phyloP scores from a whole-genome alignment of 1,140 invertebrate species.

The Oedothorax gibbosus region DNA sequence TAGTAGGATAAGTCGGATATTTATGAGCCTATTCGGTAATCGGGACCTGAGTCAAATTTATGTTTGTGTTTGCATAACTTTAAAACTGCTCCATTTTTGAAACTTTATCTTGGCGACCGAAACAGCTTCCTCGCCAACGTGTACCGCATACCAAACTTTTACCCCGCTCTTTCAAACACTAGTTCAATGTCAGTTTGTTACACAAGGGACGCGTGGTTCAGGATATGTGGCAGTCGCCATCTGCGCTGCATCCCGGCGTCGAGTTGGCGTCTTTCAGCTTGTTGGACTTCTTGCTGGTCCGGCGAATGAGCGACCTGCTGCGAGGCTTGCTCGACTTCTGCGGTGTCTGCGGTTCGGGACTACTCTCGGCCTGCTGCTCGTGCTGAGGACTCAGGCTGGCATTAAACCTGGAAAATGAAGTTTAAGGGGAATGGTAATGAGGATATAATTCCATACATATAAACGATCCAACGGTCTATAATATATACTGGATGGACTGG shows the following conservation, averaged over 20 bases:
- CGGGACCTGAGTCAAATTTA: no score
- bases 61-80: no score
- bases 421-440: not conserved
- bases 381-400: conserved; percentile 64
- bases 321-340: conserved; percentile 72
- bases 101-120: no score
- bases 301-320: conserved; percentile 80
- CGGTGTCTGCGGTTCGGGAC: conserved; percentile 17
- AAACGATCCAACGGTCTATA: no score
- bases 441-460: no score
- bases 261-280: conserved; percentile 60
- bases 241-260: conserved; percentile 35
- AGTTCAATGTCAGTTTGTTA: not conserved
- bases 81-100: no score
- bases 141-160: no score
- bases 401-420: conserved; percentile 63
- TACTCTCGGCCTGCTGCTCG: conserved; percentile 61
- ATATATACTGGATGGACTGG: no score
- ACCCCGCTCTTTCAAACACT: no score
- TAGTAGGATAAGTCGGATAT: no score
- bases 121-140: no score
- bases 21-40: no score
- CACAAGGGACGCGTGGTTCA: not conserved
- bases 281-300: conserved; percentile 82
- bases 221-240: conserved; percentile 44